phyloP scores from a whole-genome alignment of 2,888 invertebrate genomes.

The Eulithis testata region DNA sequence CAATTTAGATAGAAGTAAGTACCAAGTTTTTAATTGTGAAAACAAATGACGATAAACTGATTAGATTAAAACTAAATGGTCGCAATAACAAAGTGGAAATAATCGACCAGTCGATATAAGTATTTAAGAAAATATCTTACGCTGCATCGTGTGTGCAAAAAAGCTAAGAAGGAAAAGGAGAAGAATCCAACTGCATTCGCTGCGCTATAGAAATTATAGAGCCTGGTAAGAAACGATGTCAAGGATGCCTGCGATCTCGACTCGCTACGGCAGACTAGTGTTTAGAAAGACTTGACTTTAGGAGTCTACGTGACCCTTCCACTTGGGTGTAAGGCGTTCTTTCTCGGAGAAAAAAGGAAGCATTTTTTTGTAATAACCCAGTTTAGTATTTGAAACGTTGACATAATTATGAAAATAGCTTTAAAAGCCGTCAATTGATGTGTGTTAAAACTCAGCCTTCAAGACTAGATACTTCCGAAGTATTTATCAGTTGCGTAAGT shows the following conservation, averaged over 20 bases:
- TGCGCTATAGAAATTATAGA: conserved; percentile 2
- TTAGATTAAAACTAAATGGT: conserved; percentile 1
- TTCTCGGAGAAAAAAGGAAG: conserved; percentile 2
- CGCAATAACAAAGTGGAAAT: no score
- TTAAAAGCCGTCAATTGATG: not conserved
- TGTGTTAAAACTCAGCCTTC: conserved; percentile 9
- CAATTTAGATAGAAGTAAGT: conserved; percentile 6
- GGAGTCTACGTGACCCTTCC: conserved; percentile 53
- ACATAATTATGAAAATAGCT: no score
- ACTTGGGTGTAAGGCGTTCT: conserved; percentile 22
- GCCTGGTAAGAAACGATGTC: conserved; percentile 55
- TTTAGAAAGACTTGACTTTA: conserved; percentile 54
- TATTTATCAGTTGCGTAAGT: conserved; percentile 20
- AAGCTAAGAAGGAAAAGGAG: conserved; percentile 17
- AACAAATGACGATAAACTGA: conserved; percentile 6
- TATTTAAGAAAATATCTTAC: not conserved
- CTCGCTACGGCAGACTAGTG: conserved; percentile 42
- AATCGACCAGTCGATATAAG: no score
- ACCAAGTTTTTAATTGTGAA: conserved; percentile 1
- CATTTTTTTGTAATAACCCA: conserved; percentile 1
- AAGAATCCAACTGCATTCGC: conserved; percentile 34
- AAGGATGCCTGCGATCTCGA: conserved; percentile 61
- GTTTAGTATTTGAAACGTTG: not conserved
- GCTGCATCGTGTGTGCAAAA: conserved; percentile 11
- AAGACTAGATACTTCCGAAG: conserved; percentile 18